Evolutionary conservation across 2,888 invertebrate genomes (phyloP), one percentile per base, ranked within the genome.

Genomic region (Micoletzkya japonica): DNA sequence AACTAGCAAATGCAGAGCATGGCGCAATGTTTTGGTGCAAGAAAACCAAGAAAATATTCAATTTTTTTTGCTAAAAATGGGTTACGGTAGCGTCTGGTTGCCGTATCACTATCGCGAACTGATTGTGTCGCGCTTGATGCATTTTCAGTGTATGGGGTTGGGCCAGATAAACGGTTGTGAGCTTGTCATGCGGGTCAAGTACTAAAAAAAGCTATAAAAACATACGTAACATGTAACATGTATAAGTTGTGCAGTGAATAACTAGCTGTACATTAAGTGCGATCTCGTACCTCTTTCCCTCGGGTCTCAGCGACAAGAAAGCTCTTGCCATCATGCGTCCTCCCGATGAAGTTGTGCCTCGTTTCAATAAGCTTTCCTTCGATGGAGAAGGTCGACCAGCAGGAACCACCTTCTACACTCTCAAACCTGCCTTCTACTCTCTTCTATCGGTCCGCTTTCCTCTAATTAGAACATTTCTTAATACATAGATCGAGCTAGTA

Each of bases 281-380:
- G 2, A 93, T 98, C 80, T 90, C 90, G 75, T 98, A 98, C 87
- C 88, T 98, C n/a, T 92, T 98, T 82, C 98, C 98, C 4, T 95
- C 95, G 72, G 95, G 94, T 6, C 88, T 98, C 68, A 93, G 90
- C 86, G 92, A 93, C 69, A 90, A 90, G 77, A 90, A 89, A 79
- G 95, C 96, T 0, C 89, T 93, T 67, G 97, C 98, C 0, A 87
- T 92, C 24, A 92, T 98, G 93, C 91, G 91, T 85, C 91, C 92
- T 32, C 96, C 97, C 34, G 91, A 91, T 82, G 91, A 93, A 73
- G 78, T 87, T 63, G 81, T 87, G 37, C 87, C 87, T 14, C 81
- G 81, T 70, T 77, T 85, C 57, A 74, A 77, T 66, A 67, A 77
- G 34, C 80, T 82, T 64, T 73, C 81, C 20, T 85, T 85, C 59